Evolutionary conservation across 2,888 invertebrate species (phyloP).

Genomic region (Drosophila pegasa): DNA sequence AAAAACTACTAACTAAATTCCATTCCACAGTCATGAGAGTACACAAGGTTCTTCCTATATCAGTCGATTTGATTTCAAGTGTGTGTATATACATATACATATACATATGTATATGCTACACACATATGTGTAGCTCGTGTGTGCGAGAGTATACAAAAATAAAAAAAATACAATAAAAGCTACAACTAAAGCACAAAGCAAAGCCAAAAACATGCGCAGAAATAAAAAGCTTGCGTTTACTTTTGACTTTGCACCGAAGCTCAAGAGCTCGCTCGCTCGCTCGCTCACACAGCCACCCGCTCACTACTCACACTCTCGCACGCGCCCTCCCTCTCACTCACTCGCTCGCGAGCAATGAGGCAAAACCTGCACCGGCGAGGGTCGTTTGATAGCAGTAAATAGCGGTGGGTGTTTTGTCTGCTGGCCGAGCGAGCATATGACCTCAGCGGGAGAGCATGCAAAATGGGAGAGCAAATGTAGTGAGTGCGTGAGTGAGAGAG

Average conservation of each 20-base stretch:
- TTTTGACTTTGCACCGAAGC: constrained; percentile 57
- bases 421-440: constrained; percentile 49
- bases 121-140: constrained; percentile 19
- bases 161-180: constrained; percentile 31
- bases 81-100: constrained; percentile 11
- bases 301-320: constrained; percentile 2
- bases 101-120: constrained; percentile 9
- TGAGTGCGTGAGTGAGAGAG: constrained; percentile 8
- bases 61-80: constrained; percentile 59
- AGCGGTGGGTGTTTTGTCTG: constrained; percentile 47
- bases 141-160: constrained; percentile 14
- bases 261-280: constrained; percentile 16
- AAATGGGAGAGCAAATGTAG: constrained; percentile 11
- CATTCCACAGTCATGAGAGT: constrained; percentile 81
- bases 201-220: constrained; percentile 55
- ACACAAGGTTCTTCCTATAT: constrained; percentile 84
- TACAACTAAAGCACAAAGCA: constrained; percentile 37
- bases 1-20: constrained; percentile 74
- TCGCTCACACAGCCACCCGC: constrained; percentile 10
- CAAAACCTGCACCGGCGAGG: constrained; percentile 67
- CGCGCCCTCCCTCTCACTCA: background rate
- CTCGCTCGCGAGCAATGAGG: constrained; percentile 19
- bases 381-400: constrained; percentile 47
- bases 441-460: constrained; percentile 54
- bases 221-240: constrained; percentile 53